Evolutionary conservation across 2,797 vertebrate species (phyloP), one percentile per base, ranked within the genome.

Genomic region (Myripristis murdjan): DNA sequence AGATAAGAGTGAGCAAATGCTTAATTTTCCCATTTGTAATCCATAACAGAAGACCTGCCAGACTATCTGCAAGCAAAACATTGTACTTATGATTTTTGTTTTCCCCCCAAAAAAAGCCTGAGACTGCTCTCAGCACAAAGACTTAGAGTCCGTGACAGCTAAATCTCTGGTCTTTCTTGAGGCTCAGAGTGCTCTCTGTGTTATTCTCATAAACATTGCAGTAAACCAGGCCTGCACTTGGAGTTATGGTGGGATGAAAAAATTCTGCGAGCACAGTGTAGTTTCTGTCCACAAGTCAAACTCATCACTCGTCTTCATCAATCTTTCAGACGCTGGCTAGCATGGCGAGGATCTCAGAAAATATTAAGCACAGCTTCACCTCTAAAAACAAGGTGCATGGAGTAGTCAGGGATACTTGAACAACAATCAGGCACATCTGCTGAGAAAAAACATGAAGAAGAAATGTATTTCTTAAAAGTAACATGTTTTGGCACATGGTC

Each of bases 11-110:
- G 23, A 6, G 43, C 12, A 46, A n/a, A 46, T 46, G 43, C 43
- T 20, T 20, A 18, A n/a, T 20, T 46, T 41, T 16, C 14, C 37
- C 1, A 35, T 35, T 11, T 8, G 33, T 31, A 31, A 31, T 31
- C 28, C 28, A 31, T 31, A 31, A 31, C 7, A 35, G 10, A 9
- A n/a, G 41, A n/a, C 41, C 41, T 14, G 41, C 5, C 6, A n/a
- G 10, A 11, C 26, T n/a, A 68, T 61, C 43, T 61, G 9, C 60
- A 24, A 43, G 14, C 23, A 44, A 48, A 47, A 22, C 24, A 33
- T 33, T 28, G 20, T 59, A 18, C n/a, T 46, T 8, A 9, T 6
- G 43, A 18, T 6, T 44, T 46, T n/a, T 6, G 37, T 33, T 33
- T 24, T 51, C n/a, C 9, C 35, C 6, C 41, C 46, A 44, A 51